phyloP scores from a whole-genome alignment of 2,888 invertebrate genomes.

The Loripinus fragilis region DNA sequence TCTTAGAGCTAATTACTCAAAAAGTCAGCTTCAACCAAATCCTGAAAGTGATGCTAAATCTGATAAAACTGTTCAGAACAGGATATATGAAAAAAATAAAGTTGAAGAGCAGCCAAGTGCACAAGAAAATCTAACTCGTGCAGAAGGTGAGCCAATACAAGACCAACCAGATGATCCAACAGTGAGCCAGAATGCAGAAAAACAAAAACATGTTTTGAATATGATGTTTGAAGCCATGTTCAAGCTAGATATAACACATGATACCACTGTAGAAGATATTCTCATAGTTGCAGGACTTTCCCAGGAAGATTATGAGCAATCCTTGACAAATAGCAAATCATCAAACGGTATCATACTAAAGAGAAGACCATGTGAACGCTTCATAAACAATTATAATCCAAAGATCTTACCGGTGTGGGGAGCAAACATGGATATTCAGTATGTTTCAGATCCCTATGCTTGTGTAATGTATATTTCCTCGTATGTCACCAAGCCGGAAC shows the following conservation, averaged over 20 bases:
- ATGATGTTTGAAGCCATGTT: neutral
- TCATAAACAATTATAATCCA: constrained; percentile 26
- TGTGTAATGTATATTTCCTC: constrained; percentile 28
- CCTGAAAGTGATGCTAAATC: no score
- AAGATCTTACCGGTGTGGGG: constrained; percentile 17
- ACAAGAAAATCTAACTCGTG: no score
- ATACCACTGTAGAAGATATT: neutral
- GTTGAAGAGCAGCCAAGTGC: no score
- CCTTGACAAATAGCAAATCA: constrained; percentile 86
- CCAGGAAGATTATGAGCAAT: neutral
- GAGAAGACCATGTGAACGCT: constrained; percentile 2
- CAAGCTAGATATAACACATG: neutral
- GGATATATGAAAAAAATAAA: no score
- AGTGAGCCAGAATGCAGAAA: no score
- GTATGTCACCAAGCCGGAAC: constrained; percentile 21
- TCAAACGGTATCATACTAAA: constrained; percentile 43
- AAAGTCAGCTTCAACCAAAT: no score
- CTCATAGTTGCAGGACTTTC: neutral
- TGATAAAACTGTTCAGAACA: no score
- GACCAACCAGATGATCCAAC: no score
- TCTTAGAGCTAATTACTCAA: no score
- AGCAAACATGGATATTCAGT: no score
- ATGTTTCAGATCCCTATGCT: constrained; percentile 31
- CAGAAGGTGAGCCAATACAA: no score
- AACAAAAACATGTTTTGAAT: neutral